phyloP scores from a whole-genome alignment of 2,113 vertebrate genomes.

The Scalopus aquaticus region DNA sequence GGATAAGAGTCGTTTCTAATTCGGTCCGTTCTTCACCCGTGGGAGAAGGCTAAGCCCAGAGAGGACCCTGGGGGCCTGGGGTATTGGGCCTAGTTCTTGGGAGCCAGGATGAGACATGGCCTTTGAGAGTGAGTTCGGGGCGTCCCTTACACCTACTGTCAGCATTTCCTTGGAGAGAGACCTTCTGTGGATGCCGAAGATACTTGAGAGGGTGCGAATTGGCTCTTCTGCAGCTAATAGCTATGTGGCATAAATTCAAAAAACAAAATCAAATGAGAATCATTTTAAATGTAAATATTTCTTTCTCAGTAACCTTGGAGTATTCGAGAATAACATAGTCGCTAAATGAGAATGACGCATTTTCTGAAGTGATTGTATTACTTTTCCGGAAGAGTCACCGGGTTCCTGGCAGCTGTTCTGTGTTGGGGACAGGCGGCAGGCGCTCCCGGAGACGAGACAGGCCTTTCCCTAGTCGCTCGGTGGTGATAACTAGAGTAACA shows the following conservation, averaged over 20 bases:
- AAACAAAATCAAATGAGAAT: neutral
- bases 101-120: neutral
- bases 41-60: neutral
- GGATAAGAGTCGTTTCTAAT: neutral
- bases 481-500: slow-evolving; percentile 86
- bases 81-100: neutral
- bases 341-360: no score
- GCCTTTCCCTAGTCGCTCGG: neutral
- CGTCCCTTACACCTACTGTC: neutral
- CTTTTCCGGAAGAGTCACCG: neutral
- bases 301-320: neutral
- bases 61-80: neutral
- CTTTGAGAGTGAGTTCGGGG: neutral
- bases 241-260: neutral
- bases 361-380: neutral
- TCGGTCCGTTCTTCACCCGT: neutral
- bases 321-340: neutral
- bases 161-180: neutral
- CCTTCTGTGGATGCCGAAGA: neutral
- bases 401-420: neutral
- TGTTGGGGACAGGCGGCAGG: slow-evolving; percentile 43
- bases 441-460: neutral
- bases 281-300: neutral
- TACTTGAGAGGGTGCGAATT: neutral
- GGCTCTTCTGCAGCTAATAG: neutral